Conservation (phyloP, 2,113 vertebrate species). For the Toxotes chatareus region DNA sequence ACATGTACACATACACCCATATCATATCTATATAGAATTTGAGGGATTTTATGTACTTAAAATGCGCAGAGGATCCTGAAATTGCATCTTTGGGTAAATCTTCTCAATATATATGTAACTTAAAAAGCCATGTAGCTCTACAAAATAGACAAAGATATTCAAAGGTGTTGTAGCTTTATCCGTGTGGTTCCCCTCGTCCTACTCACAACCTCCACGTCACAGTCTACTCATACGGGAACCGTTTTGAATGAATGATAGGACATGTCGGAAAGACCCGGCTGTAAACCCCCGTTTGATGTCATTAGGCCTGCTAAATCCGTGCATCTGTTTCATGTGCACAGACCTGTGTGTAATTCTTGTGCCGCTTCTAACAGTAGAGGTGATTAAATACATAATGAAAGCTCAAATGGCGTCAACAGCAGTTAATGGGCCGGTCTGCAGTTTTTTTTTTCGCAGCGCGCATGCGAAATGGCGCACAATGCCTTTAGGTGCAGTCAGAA, state of each 20-base stretch:
- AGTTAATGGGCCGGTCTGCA: slow-evolving; percentile 31
- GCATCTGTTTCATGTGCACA: background rate
- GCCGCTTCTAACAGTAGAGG: background rate
- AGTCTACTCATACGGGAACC: slow-evolving; percentile 38
- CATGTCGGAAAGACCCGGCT: slow-evolving; percentile 11
- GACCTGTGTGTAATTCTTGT: background rate
- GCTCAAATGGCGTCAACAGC: slow-evolving; percentile 75
- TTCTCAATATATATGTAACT: too few species aligned
- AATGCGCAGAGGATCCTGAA: too few species aligned
- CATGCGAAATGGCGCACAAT: slow-evolving; percentile 78
- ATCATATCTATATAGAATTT: too few species aligned
- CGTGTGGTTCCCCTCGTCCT: slow-evolving; percentile 15
- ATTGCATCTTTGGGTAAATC: too few species aligned
- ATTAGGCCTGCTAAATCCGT: background rate
- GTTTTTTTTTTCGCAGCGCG: slow-evolving; percentile 45
- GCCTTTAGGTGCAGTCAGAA: background rate
- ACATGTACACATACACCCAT: too few species aligned
- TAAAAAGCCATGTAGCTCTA: too few species aligned
- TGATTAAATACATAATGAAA: slow-evolving; percentile 15
- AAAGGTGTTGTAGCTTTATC: background rate
- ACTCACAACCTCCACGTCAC: slow-evolving; percentile 68
- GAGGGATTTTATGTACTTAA: too few species aligned
- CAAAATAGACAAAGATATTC: background rate
- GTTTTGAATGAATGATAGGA: slow-evolving; percentile 60
- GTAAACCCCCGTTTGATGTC: background rate